Evolutionary conservation across 2,113 vertebrate genomes (phyloP).

Genomic region (Herpailurus yagouaroundi): DNA sequence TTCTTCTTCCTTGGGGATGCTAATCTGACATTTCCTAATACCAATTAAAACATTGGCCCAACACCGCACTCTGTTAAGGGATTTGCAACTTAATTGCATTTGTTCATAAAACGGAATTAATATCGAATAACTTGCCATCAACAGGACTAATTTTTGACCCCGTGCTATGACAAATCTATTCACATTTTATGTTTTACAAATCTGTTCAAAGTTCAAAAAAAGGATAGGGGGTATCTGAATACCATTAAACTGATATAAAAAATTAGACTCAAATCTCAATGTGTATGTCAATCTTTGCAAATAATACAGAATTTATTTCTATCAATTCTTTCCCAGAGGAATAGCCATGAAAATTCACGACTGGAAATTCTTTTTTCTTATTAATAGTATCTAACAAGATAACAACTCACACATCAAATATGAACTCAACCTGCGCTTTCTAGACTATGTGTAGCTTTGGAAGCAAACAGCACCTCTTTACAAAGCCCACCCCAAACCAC

Average conservation of each 20-base stretch:
- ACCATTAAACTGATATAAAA: background rate
- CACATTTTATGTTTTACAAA: conserved; percentile 41
- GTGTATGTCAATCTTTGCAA: background rate
- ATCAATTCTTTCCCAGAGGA: background rate
- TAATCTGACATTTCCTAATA: conserved; percentile 57
- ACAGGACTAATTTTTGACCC: conserved; percentile 55
- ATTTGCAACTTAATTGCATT: conserved; percentile 66
- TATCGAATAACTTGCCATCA: conserved; percentile 23
- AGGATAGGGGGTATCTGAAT: background rate
- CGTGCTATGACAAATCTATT: conserved; percentile 43
- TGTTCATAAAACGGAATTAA: conserved; percentile 68
- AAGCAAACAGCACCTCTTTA: background rate
- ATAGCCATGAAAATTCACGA: background rate
- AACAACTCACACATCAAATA: background rate
- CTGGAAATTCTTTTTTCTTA: background rate
- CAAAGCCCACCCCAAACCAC: background rate
- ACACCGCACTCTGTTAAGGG: background rate
- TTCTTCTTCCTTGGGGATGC: conserved; percentile 47
- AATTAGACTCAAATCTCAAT: background rate
- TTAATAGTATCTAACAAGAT: background rate
- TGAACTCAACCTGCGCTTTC: background rate
- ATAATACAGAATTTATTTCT: background rate
- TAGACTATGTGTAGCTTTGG: background rate
- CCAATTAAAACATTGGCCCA: conserved; percentile 36
- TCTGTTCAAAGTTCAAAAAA: background rate